These are phyloP conservation scores for Micronisus gabar DNA, from an alignment of 2,113 vertebrate genomes.

Conservation along the genomic window DNA sequence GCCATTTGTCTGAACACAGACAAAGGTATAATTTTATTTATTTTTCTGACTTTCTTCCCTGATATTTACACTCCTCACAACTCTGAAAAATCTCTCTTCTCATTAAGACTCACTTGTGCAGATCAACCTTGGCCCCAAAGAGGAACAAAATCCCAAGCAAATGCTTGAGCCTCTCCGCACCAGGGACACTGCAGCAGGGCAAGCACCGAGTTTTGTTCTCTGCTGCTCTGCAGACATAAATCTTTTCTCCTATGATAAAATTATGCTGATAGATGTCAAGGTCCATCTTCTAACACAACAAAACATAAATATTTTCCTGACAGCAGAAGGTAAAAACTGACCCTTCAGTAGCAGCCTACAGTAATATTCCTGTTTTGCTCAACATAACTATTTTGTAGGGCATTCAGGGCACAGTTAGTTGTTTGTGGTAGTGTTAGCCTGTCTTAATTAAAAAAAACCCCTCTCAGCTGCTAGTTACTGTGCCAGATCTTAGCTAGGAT, in stretches of 20 bases:
- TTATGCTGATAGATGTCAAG: background rate
- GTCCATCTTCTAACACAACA: background rate
- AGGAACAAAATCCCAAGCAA: background rate
- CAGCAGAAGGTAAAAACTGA: background rate
- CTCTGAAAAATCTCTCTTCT: background rate
- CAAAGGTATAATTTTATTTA: background rate
- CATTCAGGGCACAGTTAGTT: background rate
- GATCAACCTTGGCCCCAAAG: background rate
- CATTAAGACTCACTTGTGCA: background rate
- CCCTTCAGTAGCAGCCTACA: background rate
- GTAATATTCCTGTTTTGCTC: background rate
- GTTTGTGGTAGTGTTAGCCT: background rate
- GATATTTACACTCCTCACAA: background rate
- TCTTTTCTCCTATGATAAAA: background rate
- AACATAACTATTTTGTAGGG: background rate
- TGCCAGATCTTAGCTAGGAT: background rate
- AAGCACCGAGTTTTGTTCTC: background rate
- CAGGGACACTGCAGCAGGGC: background rate
- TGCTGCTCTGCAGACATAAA: background rate
- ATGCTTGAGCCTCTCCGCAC: background rate
- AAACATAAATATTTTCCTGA: background rate
- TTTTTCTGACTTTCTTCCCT: background rate
- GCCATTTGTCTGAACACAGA: background rate
- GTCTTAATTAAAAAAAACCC: background rate
- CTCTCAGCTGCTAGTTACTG: background rate